Percentiles rank a stretch among this genome's conserved stretches.
Evolutionary conservation across 2,888 invertebrate genomes (phyloP).

Genomic region (Argyresthia goedartella): DNA sequence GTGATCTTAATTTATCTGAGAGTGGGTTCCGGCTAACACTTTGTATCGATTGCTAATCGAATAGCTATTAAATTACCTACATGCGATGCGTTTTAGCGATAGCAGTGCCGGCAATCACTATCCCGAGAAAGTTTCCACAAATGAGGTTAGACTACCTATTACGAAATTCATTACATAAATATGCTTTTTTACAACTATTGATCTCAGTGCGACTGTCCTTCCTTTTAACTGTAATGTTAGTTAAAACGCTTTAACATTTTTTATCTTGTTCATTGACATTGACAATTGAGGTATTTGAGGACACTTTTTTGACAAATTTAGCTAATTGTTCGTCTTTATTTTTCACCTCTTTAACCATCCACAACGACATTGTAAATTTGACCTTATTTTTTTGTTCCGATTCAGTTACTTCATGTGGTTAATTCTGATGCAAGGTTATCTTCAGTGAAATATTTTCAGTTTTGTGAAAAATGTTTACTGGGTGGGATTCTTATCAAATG

Average conservation of each 20-base stretch:
- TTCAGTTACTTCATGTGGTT: not conserved
- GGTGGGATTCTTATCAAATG: too few species aligned
- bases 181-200: too few species aligned
- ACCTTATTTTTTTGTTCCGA: conserved; percentile 30
- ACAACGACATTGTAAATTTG: conserved; percentile 51
- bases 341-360: conserved; percentile 36
- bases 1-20: conserved; percentile 58
- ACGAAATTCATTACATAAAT: too few species aligned
- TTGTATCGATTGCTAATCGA: conserved; percentile 49
- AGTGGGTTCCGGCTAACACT: conserved; percentile 48
- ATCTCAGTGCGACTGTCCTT: too few species aligned
- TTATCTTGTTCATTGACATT: not conserved
- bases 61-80: conserved; percentile 33
- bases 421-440: too few species aligned
- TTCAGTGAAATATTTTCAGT: too few species aligned
- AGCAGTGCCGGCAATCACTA: not conserved
- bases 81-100: conserved; percentile 4
- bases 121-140: not conserved
- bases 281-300: not conserved
- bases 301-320: not conserved
- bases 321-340: conserved; percentile 14
- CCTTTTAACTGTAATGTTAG: too few species aligned
- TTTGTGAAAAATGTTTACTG: too few species aligned
- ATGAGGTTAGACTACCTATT: not conserved
- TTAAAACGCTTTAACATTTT: too few species aligned